Evolutionary conservation across 2,888 invertebrate species (phyloP), one percentile per base, ranked within the genome.

Genomic region (Poecilobothrus nobilitatus): DNA sequence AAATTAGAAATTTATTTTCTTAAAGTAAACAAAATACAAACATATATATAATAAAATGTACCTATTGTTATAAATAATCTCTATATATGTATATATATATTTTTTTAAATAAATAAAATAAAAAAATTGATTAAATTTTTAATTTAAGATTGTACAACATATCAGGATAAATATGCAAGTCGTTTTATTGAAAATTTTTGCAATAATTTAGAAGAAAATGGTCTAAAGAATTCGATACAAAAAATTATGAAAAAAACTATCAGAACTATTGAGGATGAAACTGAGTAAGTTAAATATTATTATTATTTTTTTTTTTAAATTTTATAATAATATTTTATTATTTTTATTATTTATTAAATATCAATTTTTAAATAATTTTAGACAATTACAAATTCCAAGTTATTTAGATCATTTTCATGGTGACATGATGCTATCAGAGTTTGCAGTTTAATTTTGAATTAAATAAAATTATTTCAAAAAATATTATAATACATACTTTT

Each of bases 241-340:
- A 9, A 15, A 53, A 18, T 53, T 4, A 53, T 53, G 53, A 53
- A 53, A 53, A 53, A 53, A 12, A 53, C 53, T 2, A 53, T 53
- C 9, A 15, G 53, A 53, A 18, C 15, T 6, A 53, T 53, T 18
- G n/a, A 53, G 18, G 53, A 53, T 2, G 53, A 53, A 18, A 53
- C 53, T 53, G 53, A 53, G 53, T 53, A 53, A 53, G 53, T 53
- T 15, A 44, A 44, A n/a, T n/a, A n/a, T n/a, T n/a, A n/a, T n/a
- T n/a, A n/a, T n/a, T n/a, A n/a, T n/a, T n/a, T n/a, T n/a, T n/a
- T n/a, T n/a, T 15, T 2, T 4, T 1, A 53, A 53, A 53, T 12
- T 53, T 18, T 6, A 53, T 15, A 37, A 7, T 37, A 37, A 37
- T 37, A 37, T 8, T 8, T 34, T 34, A 34, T 34, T 34, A 34